A percentile compares a stretch with the other conserved stretches of the same genome.
Evolutionary conservation across 1,140 invertebrate genomes (phyloP).

Genomic region (Drosophila kanapiae): DNA sequence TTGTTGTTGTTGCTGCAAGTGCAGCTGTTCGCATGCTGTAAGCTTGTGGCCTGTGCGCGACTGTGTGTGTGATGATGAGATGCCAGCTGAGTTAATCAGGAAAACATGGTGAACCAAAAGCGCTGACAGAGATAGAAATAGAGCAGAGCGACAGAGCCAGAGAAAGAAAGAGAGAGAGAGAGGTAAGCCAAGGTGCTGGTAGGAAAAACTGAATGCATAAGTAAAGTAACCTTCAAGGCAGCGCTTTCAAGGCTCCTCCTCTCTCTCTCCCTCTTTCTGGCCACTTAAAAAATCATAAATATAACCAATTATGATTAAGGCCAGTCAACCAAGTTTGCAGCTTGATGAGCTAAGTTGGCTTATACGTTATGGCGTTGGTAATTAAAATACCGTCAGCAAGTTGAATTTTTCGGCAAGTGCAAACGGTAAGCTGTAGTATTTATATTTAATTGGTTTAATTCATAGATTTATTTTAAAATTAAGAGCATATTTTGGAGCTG

Average conservation of each 20-base stretch:
- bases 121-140: constrained; percentile 22
- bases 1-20: constrained; percentile 24
- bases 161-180: not conserved
- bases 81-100: constrained; percentile 60
- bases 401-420: too few relatives aligned
- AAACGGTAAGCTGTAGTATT: not conserved
- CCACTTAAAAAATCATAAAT: constrained; percentile 46
- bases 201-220: constrained; percentile 20
- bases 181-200: not conserved
- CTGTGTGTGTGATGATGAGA: constrained; percentile 45
- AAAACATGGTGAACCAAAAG: constrained; percentile 47
- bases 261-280: not conserved
- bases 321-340: constrained; percentile 1
- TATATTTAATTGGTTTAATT: not conserved
- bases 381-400: not conserved
- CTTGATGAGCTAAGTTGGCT: constrained; percentile 4
- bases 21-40: constrained; percentile 48
- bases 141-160: not conserved
- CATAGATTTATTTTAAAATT: too few relatives aligned
- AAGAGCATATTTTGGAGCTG: too few relatives aligned
- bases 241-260: constrained; percentile 2
- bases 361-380: not conserved
- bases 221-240: constrained; percentile 22
- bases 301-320: constrained; percentile 42
- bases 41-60: constrained; percentile 39